Evolutionary conservation across 2,113 vertebrate species (phyloP).

Genomic region (Galemys pyrenaicus): DNA sequence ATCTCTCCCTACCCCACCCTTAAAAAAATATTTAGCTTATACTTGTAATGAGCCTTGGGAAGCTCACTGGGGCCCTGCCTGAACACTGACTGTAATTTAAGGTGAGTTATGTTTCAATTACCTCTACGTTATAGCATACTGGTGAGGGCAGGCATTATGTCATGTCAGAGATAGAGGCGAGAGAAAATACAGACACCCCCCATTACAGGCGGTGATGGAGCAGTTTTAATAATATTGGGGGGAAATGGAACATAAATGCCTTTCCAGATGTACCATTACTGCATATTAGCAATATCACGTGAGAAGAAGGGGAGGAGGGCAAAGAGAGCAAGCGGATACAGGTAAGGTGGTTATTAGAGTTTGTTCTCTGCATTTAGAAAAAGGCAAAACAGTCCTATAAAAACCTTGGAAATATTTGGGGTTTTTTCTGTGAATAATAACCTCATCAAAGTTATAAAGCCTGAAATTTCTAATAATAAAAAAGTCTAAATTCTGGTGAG

Average conservation of each 20-base stretch:
- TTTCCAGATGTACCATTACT: slow-evolving; percentile 84
- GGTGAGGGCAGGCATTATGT: slow-evolving; percentile 88
- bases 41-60: slow-evolving; percentile 86
- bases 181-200: slow-evolving; percentile 84
- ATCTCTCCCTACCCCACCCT: slow-evolving; percentile 74
- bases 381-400: slow-evolving; percentile 35
- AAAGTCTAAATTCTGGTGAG: slow-evolving; percentile 78
- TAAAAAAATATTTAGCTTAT: slow-evolving; percentile 87
- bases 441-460: slow-evolving; percentile 75
- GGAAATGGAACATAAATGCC: slow-evolving; percentile 84
- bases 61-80: slow-evolving; percentile 82
- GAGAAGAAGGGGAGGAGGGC: slow-evolving; percentile 21
- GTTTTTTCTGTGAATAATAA: slow-evolving; percentile 48
- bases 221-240: slow-evolving; percentile 89
- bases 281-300: slow-evolving; percentile 82
- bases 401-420: slow-evolving; percentile 35
- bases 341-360: not conserved
- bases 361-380: slow-evolving; percentile 35
- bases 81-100: slow-evolving; percentile 88
- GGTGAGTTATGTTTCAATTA: slow-evolving; percentile 92
- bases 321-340: slow-evolving; percentile 44
- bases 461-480: slow-evolving; percentile 70
- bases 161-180: slow-evolving; percentile 87
- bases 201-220: slow-evolving; percentile 88
- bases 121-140: slow-evolving; percentile 86